These are phyloP conservation scores for Oxyura jamaicensis DNA, from an alignment of 2,113 vertebrate species.

Conservation along the genomic window DNA sequence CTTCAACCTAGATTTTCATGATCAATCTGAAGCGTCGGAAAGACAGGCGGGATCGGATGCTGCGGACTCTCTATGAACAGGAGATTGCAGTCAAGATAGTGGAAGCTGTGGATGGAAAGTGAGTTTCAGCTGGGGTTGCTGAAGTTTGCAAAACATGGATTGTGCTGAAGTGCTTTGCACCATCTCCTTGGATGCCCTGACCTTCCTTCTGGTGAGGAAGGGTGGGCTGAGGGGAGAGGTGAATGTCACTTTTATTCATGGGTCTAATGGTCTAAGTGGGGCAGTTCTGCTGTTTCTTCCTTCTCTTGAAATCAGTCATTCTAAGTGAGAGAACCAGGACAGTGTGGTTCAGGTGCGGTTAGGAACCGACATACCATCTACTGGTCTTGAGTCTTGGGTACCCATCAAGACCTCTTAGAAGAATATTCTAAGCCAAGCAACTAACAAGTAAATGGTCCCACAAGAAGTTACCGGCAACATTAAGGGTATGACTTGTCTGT, in stretches of 20 bases:
- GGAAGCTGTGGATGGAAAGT: slow-evolving; percentile 96
- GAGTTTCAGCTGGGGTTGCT: slow-evolving; percentile 54
- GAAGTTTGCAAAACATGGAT: neutral
- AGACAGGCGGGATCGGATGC: slow-evolving; percentile 90
- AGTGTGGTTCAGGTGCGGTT: neutral
- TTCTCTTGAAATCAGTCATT: neutral
- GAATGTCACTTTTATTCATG: neutral
- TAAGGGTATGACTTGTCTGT: neutral
- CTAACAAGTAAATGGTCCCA: neutral
- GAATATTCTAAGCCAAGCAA: neutral
- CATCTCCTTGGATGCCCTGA: neutral
- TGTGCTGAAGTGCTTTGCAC: neutral
- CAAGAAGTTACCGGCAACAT: neutral
- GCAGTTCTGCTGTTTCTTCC: neutral
- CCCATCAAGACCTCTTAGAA: neutral
- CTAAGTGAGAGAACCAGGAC: neutral
- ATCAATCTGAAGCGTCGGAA: slow-evolving; percentile 93
- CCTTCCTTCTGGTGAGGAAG: neutral
- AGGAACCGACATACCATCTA: neutral
- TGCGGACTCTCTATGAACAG: slow-evolving; percentile 84
- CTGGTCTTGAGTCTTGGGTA: neutral
- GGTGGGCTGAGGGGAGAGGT: neutral
- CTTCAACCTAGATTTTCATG: slow-evolving; percentile 85
- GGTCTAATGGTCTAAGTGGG: neutral
- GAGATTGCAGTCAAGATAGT: slow-evolving; percentile 85